These are phyloP conservation scores for Ridgeia piscesae DNA, from an alignment of 1,140 invertebrate species.

Conservation along the genomic window DNA sequence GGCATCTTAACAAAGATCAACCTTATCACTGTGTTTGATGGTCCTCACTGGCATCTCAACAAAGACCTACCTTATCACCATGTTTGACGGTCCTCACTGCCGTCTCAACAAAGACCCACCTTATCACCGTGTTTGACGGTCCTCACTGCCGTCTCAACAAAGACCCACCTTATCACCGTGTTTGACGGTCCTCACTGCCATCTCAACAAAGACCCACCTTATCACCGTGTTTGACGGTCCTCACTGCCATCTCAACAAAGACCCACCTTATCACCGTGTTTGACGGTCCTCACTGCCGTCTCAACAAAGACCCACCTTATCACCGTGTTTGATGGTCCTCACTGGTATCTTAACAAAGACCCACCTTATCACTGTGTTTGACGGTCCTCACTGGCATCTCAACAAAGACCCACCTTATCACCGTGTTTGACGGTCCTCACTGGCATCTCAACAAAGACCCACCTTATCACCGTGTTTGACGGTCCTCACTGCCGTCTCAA, in stretches of 20 bases:
- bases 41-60: background rate
- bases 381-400: conserved; percentile 85
- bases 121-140: no score
- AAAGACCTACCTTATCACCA: no score
- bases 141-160: no score
- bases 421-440: conserved; percentile 79
- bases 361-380: no score
- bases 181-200: conserved; percentile 82
- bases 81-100: no score
- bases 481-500: conserved; percentile 84
- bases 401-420: no score
- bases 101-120: no score
- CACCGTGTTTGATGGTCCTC: conserved; percentile 77
- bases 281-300: conserved; percentile 83
- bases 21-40: background rate
- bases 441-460: no score
- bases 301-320: no score
- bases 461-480: conserved; percentile 79
- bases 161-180: conserved; percentile 56
- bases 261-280: no score
- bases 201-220: no score
- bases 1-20: background rate
- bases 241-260: conserved; percentile 88
- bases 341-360: conserved; percentile 91
- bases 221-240: conserved; percentile 78